Percentiles rank a stretch among this genome's conserved stretches.
Evolutionary conservation across 2,888 invertebrate species (phyloP).

Genomic region (Osmoderma eremita): DNA sequence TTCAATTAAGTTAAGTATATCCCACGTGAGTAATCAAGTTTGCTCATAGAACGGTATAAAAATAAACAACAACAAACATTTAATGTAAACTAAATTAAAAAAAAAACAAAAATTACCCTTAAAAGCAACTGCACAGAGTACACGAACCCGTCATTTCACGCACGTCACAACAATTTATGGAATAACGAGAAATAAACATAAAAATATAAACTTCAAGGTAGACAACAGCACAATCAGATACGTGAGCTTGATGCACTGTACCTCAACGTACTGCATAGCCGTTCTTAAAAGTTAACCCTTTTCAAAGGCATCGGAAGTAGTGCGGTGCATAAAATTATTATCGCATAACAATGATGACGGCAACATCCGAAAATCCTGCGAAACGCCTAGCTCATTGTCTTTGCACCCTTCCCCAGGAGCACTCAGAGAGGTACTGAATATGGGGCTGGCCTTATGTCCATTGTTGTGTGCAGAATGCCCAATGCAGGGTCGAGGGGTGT

Average conservation of each 20-base stretch:
- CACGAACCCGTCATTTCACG: slow-evolving; percentile 6
- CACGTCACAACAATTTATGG: slow-evolving; percentile 11
- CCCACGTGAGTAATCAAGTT: too few relatives aligned
- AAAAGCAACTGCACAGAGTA: slow-evolving; percentile 21
- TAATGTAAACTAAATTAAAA: not conserved
- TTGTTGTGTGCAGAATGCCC: slow-evolving; percentile 53
- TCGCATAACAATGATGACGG: slow-evolving; percentile 12
- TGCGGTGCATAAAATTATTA: slow-evolving; percentile 29
- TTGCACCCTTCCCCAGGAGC: slow-evolving; percentile 52
- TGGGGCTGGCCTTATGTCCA: slow-evolving; percentile 55
- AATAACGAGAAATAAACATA: slow-evolving; percentile 15
- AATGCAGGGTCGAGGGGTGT: slow-evolving; percentile 56
- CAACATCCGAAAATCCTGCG: slow-evolving; percentile 32
- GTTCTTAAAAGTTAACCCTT: slow-evolving; percentile 22
- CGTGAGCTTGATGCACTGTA: slow-evolving; percentile 23
- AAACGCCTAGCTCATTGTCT: slow-evolving; percentile 58
- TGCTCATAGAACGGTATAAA: too few relatives aligned
- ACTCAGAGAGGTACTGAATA: slow-evolving; percentile 30
- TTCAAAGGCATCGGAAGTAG: slow-evolving; percentile 4
- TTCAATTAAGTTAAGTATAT: too few relatives aligned
- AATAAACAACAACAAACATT: too few relatives aligned
- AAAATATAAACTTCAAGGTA: not conserved
- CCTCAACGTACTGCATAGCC: slow-evolving; percentile 24
- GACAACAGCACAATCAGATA: slow-evolving; percentile 5
- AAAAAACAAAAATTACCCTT: slow-evolving; percentile 30